Conservation (phyloP, 2,113 vertebrate genomes). For the Dermatemys mawii region DNA sequence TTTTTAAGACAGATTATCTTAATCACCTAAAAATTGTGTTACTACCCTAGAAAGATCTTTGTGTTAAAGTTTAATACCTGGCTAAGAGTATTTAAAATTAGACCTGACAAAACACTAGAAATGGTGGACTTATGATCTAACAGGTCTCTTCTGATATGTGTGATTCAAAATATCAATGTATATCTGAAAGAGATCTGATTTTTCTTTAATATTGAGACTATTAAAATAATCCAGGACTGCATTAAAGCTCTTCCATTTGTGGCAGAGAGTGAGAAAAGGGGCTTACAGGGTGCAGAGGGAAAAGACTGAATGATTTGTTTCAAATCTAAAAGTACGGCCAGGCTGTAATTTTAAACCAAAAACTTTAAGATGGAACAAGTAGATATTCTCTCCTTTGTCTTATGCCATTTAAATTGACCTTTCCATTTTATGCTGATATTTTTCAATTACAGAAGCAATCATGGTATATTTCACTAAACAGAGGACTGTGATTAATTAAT, state of each 20-base stretch:
- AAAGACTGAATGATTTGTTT: neutral
- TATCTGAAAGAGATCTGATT: neutral
- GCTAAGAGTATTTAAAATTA: neutral
- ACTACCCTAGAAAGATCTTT: neutral
- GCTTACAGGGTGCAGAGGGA: neutral
- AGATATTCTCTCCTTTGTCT: neutral
- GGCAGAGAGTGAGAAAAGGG: neutral
- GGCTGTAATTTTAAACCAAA: conserved; percentile 12
- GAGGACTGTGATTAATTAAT: conserved; percentile 56
- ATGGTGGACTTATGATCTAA: neutral
- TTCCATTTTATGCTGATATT: conserved; percentile 51
- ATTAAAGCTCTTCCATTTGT: neutral
- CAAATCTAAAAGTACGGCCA: neutral
- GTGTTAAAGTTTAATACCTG: neutral
- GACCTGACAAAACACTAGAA: neutral
- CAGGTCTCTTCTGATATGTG: neutral
- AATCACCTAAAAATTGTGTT: neutral
- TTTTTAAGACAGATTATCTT: neutral
- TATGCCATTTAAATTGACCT: conserved; percentile 44
- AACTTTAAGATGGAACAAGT: conserved; percentile 28
- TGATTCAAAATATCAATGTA: neutral
- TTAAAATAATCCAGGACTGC: neutral
- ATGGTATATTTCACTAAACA: conserved; percentile 44
- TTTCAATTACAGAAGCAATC: conserved; percentile 63
- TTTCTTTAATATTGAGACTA: neutral